Evolutionary conservation across 2,888 invertebrate species (phyloP).

Genomic region (Mongoloraphidia duomilia): DNA sequence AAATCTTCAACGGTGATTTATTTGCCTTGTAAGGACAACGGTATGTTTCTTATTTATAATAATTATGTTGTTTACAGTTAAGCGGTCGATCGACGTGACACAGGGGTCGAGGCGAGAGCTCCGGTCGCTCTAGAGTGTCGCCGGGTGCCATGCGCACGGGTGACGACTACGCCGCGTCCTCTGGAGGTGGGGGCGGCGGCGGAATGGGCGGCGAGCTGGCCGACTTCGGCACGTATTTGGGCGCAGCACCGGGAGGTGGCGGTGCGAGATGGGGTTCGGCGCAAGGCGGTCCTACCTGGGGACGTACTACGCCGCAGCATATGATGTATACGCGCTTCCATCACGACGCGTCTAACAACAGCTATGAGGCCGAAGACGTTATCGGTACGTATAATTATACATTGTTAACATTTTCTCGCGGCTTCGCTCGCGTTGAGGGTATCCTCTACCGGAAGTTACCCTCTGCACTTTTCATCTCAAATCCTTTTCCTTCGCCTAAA

Average conservation of each 20-base stretch:
- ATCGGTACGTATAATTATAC: neutral
- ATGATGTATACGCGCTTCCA: conserved; percentile 11
- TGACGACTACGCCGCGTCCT: conserved; percentile 25
- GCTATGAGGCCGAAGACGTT: conserved; percentile 5
- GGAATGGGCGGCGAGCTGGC: conserved; percentile 27
- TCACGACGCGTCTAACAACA: neutral
- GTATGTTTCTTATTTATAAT: no score
- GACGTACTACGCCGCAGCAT: conserved; percentile 21
- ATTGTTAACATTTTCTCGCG: no score
- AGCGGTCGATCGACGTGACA: no score
- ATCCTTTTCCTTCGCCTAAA: no score
- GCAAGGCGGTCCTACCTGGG: conserved; percentile 7
- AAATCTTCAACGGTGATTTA: no score
- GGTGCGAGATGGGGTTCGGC: conserved; percentile 12
- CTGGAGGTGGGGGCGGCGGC: conserved; percentile 22
- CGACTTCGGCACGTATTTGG: conserved; percentile 28
- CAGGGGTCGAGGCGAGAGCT: no score
- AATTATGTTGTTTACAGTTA: no score
- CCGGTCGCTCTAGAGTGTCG: no score
- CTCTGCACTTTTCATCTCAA: no score
- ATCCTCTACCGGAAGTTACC: no score
- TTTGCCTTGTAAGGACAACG: no score
- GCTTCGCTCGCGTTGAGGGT: no score
- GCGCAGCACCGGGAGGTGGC: conserved; percentile 18
- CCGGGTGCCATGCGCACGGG: conserved; percentile 3